phyloP scores from a whole-genome alignment of 2,113 vertebrate genomes.

The Collichthys lucidus region DNA sequence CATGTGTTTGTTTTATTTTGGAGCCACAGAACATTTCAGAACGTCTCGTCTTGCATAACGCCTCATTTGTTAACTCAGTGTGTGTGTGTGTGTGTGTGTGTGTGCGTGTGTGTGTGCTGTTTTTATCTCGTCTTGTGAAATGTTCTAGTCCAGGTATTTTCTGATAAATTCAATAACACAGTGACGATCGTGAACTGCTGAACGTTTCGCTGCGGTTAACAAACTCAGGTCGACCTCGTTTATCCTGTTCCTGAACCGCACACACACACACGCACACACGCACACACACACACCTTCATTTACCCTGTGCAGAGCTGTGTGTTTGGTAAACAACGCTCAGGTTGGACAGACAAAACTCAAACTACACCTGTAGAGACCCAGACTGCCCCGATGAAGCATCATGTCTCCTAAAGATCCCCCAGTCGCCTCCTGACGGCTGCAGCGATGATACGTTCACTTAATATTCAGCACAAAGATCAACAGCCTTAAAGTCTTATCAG shows the following conservation, averaged over 20 bases:
- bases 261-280: not conserved
- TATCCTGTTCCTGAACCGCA: slow-evolving; percentile 5
- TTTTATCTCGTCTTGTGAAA: not conserved
- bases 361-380: not conserved
- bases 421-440: not conserved
- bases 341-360: not conserved
- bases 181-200: not conserved
- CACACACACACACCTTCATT: slow-evolving; percentile 34
- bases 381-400: not conserved
- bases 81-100: not conserved
- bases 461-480: not conserved
- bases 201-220: not conserved
- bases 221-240: slow-evolving; percentile 7
- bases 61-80: not conserved
- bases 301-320: slow-evolving; percentile 18
- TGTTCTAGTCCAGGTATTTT: not conserved
- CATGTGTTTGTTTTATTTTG: too few species aligned
- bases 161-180: not conserved
- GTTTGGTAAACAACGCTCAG: slow-evolving; percentile 56
- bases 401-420: not conserved
- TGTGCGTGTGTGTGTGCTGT: not conserved
- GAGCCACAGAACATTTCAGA: not conserved
- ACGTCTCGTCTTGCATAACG: not conserved
- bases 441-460: not conserved
- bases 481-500: not conserved